Evolutionary conservation across 2,888 invertebrate species (phyloP).

Genomic region (Stenodema calcarata): DNA sequence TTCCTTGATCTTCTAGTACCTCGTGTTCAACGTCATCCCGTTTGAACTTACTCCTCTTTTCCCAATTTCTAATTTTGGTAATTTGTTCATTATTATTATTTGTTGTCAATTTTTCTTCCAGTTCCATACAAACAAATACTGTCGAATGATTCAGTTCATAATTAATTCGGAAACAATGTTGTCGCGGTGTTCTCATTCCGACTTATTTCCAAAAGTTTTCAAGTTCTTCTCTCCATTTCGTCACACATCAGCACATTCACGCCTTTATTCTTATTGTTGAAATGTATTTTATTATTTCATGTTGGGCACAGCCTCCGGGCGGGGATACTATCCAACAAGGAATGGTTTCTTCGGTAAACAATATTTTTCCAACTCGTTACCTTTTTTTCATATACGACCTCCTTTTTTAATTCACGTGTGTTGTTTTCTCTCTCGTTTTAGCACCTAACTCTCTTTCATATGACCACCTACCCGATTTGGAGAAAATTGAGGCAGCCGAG

Average conservation of each 20-base stretch:
- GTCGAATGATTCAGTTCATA: no score
- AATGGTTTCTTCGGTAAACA: constrained; percentile 53
- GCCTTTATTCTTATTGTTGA: constrained; percentile 35
- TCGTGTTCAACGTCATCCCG: no score
- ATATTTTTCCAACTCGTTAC: constrained; percentile 29
- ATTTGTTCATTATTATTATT: no score
- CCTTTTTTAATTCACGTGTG: constrained; percentile 48
- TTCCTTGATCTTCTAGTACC: no score
- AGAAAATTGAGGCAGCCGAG: constrained; percentile 59
- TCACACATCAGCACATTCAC: constrained; percentile 12
- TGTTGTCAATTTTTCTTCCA: no score
- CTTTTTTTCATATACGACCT: constrained; percentile 20
- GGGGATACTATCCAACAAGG: constrained; percentile 50
- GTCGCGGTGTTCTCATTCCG: constrained; percentile 11
- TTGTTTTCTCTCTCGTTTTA: constrained; percentile 57
- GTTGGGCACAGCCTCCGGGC: constrained; percentile 50
- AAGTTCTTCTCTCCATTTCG: neutral
- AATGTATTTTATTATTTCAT: constrained; percentile 50
- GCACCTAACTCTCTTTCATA: constrained; percentile 58
- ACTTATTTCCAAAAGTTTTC: neutral
- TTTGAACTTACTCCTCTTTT: no score
- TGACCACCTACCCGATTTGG: constrained; percentile 59
- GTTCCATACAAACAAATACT: no score
- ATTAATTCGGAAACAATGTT: neutral
- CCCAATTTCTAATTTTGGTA: no score